phyloP scores from a whole-genome alignment of 1,140 invertebrate species.

The Stratiolaelaps scimitus region DNA sequence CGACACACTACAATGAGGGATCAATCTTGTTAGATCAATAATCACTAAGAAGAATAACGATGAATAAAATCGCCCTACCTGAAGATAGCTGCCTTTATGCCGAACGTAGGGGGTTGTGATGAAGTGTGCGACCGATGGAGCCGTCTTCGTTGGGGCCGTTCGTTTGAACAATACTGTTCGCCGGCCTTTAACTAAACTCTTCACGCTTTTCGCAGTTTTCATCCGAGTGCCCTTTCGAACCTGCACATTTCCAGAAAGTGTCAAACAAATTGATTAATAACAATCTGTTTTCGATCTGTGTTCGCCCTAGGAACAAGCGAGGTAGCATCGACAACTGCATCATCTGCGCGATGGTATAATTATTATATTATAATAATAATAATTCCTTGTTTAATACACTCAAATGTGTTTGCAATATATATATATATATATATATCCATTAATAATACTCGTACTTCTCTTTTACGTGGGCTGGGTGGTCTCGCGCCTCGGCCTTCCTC shows the following conservation, averaged over 20 bases:
- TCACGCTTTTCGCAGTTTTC: constrained; percentile 16
- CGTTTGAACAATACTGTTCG: constrained; percentile 9
- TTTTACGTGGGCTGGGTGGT: constrained; percentile 12
- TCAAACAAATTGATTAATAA: neutral
- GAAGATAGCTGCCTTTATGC: constrained; percentile 24
- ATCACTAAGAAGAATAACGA: neutral
- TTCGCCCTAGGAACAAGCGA: no score
- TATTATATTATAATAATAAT: neutral
- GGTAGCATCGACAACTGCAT: neutral
- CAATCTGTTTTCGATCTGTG: no score
- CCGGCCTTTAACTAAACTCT: neutral
- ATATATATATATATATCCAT: neutral
- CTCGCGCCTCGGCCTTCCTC: neutral
- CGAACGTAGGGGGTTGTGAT: constrained; percentile 2
- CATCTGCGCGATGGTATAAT: neutral
- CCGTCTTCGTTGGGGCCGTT: neutral
- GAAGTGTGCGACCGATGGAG: constrained; percentile 1
- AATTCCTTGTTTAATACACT: neutral
- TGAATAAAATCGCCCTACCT: neutral
- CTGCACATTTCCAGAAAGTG: neutral
- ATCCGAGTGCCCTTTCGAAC: constrained; percentile 15
- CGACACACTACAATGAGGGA: neutral
- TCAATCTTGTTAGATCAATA: neutral
- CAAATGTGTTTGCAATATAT: neutral
- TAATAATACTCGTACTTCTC: constrained; percentile 1